Conservation (phyloP, 2,113 vertebrate genomes). For the Vimba vimba region DNA sequence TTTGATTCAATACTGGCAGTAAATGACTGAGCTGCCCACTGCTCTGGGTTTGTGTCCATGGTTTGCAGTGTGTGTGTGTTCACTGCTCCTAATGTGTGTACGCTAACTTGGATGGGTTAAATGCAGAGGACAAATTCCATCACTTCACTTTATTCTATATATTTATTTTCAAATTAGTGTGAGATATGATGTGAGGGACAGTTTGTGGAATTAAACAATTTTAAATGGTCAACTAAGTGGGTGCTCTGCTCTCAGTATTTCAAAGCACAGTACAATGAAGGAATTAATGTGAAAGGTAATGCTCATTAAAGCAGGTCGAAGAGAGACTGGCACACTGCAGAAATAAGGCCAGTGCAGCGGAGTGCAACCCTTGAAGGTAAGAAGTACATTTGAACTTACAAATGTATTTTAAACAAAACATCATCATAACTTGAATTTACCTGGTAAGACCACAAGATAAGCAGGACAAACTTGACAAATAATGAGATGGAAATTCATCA, state of each 20-base stretch:
- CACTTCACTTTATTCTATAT: not conserved
- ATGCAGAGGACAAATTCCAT: too few species aligned
- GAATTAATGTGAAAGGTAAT: not conserved
- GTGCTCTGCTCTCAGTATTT: not conserved
- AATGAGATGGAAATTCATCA: not conserved
- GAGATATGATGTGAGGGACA: not conserved
- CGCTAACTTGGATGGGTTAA: too few species aligned
- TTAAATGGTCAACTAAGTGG: not conserved
- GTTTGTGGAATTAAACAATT: not conserved
- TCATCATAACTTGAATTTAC: not conserved
- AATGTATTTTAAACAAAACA: not conserved
- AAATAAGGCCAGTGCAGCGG: not conserved
- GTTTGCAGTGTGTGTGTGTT: too few species aligned
- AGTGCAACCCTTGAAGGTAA: not conserved
- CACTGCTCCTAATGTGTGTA: too few species aligned
- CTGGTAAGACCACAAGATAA: not conserved
- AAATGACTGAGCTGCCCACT: too few species aligned
- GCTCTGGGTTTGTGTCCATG: too few species aligned
- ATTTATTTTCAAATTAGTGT: not conserved
- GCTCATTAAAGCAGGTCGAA: slow-evolving; percentile 13
- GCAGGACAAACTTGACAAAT: not conserved
- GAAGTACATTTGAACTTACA: not conserved
- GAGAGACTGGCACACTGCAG: slow-evolving; percentile 4
- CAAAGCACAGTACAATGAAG: not conserved
- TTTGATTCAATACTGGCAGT: too few species aligned